Percentiles rank a stretch among this genome's conserved stretches.
phyloP scores from a whole-genome alignment of 2,797 vertebrate genomes.

The Lithobates sylvaticus region DNA sequence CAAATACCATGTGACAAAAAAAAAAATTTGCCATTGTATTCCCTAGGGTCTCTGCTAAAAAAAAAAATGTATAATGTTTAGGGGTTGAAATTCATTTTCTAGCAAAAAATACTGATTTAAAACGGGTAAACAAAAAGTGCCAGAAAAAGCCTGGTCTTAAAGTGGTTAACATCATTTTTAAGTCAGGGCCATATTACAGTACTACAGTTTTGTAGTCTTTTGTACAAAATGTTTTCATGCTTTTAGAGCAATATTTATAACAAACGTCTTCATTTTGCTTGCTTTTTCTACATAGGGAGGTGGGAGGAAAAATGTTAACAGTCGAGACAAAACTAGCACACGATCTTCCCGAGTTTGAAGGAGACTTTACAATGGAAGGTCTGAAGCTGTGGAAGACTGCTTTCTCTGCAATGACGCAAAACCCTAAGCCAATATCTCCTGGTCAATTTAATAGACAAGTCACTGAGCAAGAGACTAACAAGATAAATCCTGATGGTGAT shows the following conservation, averaged over 20 bases:
- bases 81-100: too few species aligned
- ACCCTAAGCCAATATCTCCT: conserved; percentile 78
- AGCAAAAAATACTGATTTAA: too few species aligned
- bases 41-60: too few species aligned
- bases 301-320: conserved; percentile 89
- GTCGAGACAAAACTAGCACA: conserved; percentile 88
- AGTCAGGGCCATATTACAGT: too few species aligned
- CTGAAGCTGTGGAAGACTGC: conserved; percentile 94
- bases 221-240: too few species aligned
- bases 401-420: conserved; percentile 92
- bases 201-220: too few species aligned
- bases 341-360: conserved; percentile 90
- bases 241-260: not conserved
- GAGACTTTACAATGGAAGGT: conserved; percentile 92
- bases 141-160: too few species aligned
- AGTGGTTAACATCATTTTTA: too few species aligned
- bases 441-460: conserved; percentile 69
- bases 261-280: not conserved
- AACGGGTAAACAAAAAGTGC: too few species aligned
- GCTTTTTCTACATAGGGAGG: conserved; percentile 80
- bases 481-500: conserved; percentile 76
- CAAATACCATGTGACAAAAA: too few species aligned
- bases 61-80: too few species aligned
- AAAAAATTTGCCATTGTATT: too few species aligned
- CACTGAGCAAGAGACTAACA: conserved; percentile 70